Evolutionary conservation across 2,113 vertebrate species (phyloP).

Genomic region (Riparia riparia): DNA sequence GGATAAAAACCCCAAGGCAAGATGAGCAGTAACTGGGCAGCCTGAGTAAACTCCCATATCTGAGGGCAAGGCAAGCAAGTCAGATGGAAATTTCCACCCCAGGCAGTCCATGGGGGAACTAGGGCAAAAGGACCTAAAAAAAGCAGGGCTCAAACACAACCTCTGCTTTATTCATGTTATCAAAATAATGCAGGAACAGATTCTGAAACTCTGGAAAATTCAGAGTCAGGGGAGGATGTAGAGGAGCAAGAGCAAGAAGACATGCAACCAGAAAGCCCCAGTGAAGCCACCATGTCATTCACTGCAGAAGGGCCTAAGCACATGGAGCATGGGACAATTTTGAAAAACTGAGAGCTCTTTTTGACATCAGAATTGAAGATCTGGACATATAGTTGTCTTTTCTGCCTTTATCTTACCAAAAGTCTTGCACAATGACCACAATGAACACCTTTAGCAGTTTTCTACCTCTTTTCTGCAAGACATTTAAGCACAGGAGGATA

Average conservation of each 20-base stretch:
- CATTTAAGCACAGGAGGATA: not conserved
- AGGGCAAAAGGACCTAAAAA: not conserved
- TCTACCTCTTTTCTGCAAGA: not conserved
- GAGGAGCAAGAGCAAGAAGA: not conserved
- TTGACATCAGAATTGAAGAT: not conserved
- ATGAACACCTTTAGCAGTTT: not conserved
- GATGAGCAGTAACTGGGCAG: not conserved
- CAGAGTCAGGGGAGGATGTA: not conserved
- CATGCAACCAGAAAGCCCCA: not conserved
- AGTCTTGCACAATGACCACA: not conserved
- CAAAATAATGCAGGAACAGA: not conserved
- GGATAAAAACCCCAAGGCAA: not conserved
- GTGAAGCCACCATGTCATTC: not conserved
- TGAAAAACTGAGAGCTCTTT: not conserved
- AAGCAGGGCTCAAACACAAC: not conserved
- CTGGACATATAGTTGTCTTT: not conserved
- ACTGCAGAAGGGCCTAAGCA: not conserved
- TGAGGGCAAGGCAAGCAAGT: not conserved
- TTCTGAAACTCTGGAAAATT: not conserved
- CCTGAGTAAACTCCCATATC: not conserved
- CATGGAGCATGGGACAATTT: not conserved
- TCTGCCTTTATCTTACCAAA: not conserved
- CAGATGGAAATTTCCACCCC: not conserved
- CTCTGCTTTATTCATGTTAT: not conserved
- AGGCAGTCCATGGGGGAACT: not conserved